Conservation (phyloP, 2,113 vertebrate species). For the Colossoma macropomum region DNA sequence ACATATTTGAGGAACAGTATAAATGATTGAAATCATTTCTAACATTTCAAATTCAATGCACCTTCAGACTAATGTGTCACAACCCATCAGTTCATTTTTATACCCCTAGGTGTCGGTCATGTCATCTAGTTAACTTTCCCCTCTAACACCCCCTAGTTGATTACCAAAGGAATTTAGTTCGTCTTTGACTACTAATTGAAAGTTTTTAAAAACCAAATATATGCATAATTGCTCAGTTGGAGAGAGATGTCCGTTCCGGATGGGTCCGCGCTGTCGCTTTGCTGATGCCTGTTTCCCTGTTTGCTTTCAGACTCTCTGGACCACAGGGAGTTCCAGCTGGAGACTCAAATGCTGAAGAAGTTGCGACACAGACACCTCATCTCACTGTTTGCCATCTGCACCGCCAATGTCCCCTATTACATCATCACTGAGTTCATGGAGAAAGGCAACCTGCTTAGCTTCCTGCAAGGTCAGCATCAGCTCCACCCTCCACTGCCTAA, state of each 20-base stretch:
- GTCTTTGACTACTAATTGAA: background rate
- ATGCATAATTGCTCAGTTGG: background rate
- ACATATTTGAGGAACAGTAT: no score
- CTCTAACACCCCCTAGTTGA: background rate
- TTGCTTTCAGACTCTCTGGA: slow-evolving; percentile 54
- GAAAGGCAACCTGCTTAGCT: slow-evolving; percentile 71
- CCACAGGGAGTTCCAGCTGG: slow-evolving; percentile 60
- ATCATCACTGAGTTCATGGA: slow-evolving; percentile 75
- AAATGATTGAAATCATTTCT: no score
- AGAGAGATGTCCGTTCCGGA: background rate
- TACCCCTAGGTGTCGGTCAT: background rate
- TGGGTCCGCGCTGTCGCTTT: background rate
- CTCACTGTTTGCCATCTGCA: slow-evolving; percentile 66
- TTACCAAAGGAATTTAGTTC: background rate
- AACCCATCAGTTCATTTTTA: no score
- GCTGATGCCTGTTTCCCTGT: background rate
- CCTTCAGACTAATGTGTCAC: no score
- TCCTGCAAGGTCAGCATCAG: slow-evolving; percentile 63
- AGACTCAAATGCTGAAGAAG: slow-evolving; percentile 72
- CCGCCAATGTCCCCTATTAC: slow-evolving; percentile 64
- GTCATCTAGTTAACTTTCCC: background rate
- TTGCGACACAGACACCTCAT: slow-evolving; percentile 71
- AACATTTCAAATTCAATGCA: no score
- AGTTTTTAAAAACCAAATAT: background rate
- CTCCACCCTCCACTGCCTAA: background rate